A percentile compares a stretch with the other conserved stretches of the same genome.
These are phyloP conservation scores for Pseudopodoces humilis DNA, from an alignment of 2,113 vertebrate species.

Conservation along the genomic window DNA sequence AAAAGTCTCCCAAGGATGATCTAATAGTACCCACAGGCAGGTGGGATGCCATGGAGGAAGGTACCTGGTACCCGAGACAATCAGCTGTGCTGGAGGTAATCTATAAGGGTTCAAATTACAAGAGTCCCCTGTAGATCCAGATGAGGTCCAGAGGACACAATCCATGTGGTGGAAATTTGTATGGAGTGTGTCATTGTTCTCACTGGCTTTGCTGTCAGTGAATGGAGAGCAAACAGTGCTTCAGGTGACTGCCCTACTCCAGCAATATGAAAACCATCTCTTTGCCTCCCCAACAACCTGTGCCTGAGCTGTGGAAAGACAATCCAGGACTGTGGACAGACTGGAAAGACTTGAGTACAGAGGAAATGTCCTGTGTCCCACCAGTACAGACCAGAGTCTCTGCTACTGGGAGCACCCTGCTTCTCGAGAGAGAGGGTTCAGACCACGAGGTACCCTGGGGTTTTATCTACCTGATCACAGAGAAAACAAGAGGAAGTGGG, in stretches of 20 bases:
- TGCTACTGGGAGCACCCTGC: neutral
- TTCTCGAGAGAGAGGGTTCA: neutral
- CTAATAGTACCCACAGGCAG: neutral
- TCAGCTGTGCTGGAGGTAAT: neutral
- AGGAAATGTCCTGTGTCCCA: rapidly evolving
- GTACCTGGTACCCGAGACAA: neutral
- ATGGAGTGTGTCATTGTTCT: rapidly evolving
- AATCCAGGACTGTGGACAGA: neutral
- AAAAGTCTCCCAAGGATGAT: neutral
- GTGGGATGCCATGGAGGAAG: rapidly evolving
- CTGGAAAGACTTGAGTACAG: neutral
- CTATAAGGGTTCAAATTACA: neutral
- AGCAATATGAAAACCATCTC: neutral
- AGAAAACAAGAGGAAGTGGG: neutral
- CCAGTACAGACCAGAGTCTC: neutral
- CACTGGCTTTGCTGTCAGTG: neutral
- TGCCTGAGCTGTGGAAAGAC: neutral
- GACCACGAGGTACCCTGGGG: rapidly evolving
- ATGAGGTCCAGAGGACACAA: neutral
- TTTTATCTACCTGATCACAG: neutral
- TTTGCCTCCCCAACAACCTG: neutral
- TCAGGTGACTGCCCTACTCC: neutral
- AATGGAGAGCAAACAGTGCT: neutral
- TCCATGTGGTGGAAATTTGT: neutral
- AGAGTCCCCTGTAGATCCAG: neutral